Conservation (phyloP, 2,797 vertebrate species). For the Acipenser ruthenus region DNA sequence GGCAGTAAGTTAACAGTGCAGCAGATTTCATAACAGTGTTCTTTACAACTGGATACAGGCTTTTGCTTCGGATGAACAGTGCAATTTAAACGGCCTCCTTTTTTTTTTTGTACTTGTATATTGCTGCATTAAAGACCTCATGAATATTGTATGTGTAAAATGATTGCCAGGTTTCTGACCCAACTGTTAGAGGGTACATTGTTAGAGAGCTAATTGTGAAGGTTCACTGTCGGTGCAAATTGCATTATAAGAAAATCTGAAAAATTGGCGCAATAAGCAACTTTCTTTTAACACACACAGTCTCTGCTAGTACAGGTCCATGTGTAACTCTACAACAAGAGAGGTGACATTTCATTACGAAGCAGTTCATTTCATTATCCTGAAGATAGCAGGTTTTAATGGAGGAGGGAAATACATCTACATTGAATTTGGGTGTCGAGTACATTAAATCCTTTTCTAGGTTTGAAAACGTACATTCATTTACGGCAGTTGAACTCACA, state of each 20-base stretch:
- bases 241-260: not conserved
- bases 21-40: no score
- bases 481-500: no score
- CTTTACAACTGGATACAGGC: not conserved
- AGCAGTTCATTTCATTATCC: not conserved
- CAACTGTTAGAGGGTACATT: not conserved
- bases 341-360: not conserved
- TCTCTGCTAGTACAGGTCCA: not conserved
- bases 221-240: slow-evolving; percentile 3
- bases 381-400: not conserved
- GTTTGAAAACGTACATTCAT: no score
- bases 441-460: no score
- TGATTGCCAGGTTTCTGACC: slow-evolving; percentile 2
- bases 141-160: not conserved
- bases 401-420: no score
- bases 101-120: not conserved
- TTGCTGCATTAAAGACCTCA: not conserved
- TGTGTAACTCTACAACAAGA: not conserved
- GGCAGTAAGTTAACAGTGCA: no score
- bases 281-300: not conserved
- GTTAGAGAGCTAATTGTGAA: not conserved
- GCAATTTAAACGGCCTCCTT: not conserved
- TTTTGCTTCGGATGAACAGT: not conserved
- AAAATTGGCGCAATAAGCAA: not conserved
- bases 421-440: no score